Evolutionary conservation across 2,113 vertebrate species (phyloP), one percentile per base, ranked within the genome.

Genomic region (Lepidothrix coronata): DNA sequence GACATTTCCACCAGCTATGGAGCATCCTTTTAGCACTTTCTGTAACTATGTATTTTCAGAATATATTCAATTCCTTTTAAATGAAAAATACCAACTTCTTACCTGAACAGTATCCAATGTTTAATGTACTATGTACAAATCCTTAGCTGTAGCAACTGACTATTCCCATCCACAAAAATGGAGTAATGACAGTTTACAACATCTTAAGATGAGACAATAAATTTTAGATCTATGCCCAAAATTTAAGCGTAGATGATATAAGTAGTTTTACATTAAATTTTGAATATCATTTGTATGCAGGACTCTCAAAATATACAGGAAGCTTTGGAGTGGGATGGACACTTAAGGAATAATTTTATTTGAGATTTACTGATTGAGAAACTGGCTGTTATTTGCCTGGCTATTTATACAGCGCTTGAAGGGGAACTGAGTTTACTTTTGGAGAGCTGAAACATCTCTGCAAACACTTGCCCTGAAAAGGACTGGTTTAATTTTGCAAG

Each of bases 281-380:
- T 91, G 1, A 76, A 19, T 65, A 62, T 9, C 41, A 30, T 76
- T 31, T 70, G 6, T 41, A 58, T 54, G 41, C 28, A 41, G 63
- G 41, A 52, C 6, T 84, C 37, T 73, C 37, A 88, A 88, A 88
- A 76, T 61, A 76, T 44, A 41, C 25, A 25, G n/a, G 27, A 89
- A 86, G 30, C 2, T 86, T 73, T 77, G 55, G n/a, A 91, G 70
- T 49, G 8, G 43, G 55, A 49, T 71, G 70, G 55, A 59, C 39
- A 71, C 15, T 81, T 85, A 49, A 88, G 61, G 85, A 81, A 74
- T 48, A 74, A 74, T 72, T 96, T 78, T 66, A 66, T 84, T 85
- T 93, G 88, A 88, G 57, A 87, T 78, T 59, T 66, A 91, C 77
- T 93, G 65, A 81, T 85, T 78, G 85, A 93, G 74, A 94, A 93